Evolutionary conservation across 2,797 vertebrate genomes (phyloP).

Genomic region (Gymnothorax reevesii): DNA sequence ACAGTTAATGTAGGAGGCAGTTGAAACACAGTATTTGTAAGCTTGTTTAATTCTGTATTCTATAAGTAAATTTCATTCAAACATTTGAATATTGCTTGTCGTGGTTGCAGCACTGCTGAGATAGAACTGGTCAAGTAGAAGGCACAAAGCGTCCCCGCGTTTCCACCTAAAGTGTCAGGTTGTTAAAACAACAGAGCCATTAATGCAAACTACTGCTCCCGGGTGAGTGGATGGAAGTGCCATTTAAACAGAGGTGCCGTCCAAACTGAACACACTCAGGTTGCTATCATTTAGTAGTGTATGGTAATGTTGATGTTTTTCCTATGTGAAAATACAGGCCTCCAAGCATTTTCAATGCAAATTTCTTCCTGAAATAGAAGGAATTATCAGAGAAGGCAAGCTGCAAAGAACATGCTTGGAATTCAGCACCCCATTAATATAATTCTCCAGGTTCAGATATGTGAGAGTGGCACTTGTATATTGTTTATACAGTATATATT

Average conservation of each 20-base stretch:
- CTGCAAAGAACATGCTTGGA: not conserved
- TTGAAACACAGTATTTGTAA: conserved; percentile 10
- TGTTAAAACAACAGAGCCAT: conserved; percentile 45
- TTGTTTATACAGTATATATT: not conserved
- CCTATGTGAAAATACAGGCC: not conserved
- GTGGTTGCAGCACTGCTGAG: not conserved
- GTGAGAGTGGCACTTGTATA: not conserved
- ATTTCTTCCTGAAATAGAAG: not conserved
- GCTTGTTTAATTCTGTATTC: conserved; percentile 18
- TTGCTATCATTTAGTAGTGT: not conserved
- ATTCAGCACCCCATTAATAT: not conserved
- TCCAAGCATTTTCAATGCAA: not conserved
- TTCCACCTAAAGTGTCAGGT: conserved; percentile 27
- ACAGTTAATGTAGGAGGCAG: not conserved
- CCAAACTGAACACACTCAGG: not conserved
- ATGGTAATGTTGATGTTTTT: not conserved
- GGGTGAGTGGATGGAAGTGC: conserved; percentile 28
- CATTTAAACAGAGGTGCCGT: not conserved
- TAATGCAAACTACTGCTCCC: conserved; percentile 34
- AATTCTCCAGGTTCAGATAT: not conserved
- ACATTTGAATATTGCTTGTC: conserved; percentile 32
- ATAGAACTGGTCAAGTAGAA: conserved; percentile 40
- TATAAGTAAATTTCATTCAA: conserved; percentile 26
- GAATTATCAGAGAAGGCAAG: not conserved
- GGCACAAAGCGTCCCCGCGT: conserved; percentile 19